phyloP scores from a whole-genome alignment of 1,140 invertebrate genomes.

The Halesus radiatus region DNA sequence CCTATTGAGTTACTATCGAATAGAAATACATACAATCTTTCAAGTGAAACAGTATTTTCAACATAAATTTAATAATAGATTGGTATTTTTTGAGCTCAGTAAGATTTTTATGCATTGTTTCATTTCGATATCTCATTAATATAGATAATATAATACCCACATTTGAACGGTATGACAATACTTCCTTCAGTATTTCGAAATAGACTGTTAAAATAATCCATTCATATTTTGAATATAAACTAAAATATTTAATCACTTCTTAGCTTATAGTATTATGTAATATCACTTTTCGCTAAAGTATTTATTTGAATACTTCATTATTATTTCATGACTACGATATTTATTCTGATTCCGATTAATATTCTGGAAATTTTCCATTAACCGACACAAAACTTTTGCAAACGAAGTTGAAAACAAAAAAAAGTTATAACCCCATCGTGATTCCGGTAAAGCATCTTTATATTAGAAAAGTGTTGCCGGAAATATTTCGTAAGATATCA shows the following conservation, averaged over 20 bases:
- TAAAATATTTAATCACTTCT: slow-evolving; percentile 16
- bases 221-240: slow-evolving; percentile 16
- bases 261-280: not conserved
- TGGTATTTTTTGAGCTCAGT: slow-evolving; percentile 14
- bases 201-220: slow-evolving; percentile 37
- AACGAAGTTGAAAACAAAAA: too few species aligned
- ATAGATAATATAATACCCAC: slow-evolving; percentile 15
- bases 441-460: too few species aligned
- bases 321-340: slow-evolving; percentile 10
- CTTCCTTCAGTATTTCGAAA: slow-evolving; percentile 33
- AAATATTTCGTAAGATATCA: too few species aligned
- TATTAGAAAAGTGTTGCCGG: too few species aligned
- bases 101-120: not conserved
- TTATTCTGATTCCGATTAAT: not conserved
- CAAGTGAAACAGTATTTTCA: slow-evolving; percentile 29
- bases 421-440: too few species aligned
- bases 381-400: too few species aligned
- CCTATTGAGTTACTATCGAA: not conserved
- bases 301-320: slow-evolving; percentile 20
- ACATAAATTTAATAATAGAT: slow-evolving; percentile 19
- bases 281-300: not conserved
- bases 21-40: slow-evolving; percentile 3
- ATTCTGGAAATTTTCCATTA: too few species aligned
- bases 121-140: slow-evolving; percentile 21
- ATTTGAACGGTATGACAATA: slow-evolving; percentile 34